These are phyloP conservation scores for Adelosebastes latens DNA, from an alignment of 2,797 vertebrate species.

Conservation along the genomic window DNA sequence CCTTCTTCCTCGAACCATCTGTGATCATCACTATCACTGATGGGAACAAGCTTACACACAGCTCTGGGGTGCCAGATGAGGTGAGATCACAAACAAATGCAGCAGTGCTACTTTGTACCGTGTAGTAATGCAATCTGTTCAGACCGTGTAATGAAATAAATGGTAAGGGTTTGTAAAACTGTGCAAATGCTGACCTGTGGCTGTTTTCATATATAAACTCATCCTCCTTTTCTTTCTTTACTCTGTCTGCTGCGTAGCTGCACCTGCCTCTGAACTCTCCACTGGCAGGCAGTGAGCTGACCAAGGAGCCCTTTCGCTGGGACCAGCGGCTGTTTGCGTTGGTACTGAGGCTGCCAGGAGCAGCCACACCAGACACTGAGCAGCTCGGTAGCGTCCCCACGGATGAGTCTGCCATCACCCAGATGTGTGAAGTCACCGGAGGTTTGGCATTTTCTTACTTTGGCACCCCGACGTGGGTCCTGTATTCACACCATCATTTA, in stretches of 20 bases:
- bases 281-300: conserved; percentile 96
- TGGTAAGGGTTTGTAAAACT: not conserved
- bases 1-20: conserved; percentile 97
- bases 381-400: conserved; percentile 97
- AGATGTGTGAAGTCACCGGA: conserved; percentile 99
- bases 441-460: conserved; percentile 78
- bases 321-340: conserved; percentile 98
- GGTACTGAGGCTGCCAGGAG: conserved; percentile 94
- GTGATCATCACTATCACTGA: conserved; percentile 99
- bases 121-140: not conserved
- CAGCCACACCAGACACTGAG: conserved; percentile 90
- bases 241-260: conserved; percentile 80
- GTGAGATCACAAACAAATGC: conserved; percentile 79
- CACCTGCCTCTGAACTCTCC: conserved; percentile 97
- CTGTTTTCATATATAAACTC: not conserved
- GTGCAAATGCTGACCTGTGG: not conserved
- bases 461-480: not conserved
- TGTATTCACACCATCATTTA: not conserved
- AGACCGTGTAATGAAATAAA: not conserved
- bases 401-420: conserved; percentile 96
- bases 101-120: not conserved
- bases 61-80: conserved; percentile 95
- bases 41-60: conserved; percentile 97
- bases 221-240: not conserved
- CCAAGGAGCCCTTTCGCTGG: conserved; percentile 99